A percentile compares a stretch with the other conserved stretches of the same genome.
These are phyloP conservation scores for Microchirus variegatus DNA, from an alignment of 2,797 vertebrate species.

Conservation along the genomic window DNA sequence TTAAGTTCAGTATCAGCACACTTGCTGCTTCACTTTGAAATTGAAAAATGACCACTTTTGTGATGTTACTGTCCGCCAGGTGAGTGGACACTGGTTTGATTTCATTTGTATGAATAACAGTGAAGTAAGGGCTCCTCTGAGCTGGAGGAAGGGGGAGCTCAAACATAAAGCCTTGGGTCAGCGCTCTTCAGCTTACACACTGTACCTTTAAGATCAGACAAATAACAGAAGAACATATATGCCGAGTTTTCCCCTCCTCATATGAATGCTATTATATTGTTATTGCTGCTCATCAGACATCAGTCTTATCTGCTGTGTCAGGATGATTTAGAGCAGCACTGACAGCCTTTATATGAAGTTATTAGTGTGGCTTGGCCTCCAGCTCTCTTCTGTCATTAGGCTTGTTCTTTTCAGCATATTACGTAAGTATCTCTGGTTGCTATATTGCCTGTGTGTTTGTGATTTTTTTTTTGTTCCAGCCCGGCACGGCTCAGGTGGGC, in stretches of 20 bases:
- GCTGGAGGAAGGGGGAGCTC: no score
- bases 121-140: no score
- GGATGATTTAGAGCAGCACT: conserved; percentile 20
- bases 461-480: conserved; percentile 40
- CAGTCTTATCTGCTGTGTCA: not conserved
- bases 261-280: conserved; percentile 7
- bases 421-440: conserved; percentile 69
- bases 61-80: no score
- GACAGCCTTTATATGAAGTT: conserved; percentile 20
- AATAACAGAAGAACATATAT: no score
- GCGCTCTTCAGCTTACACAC: no score
- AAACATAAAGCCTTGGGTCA: no score
- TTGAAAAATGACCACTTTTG: no score
- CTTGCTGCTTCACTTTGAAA: no score
- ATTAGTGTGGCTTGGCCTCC: conserved; percentile 24
- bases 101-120: no score
- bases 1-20: no score
- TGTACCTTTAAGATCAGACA: no score
- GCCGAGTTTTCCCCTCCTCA: not conserved
- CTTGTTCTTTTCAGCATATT: conserved; percentile 55
- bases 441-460: conserved; percentile 59
- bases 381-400: conserved; percentile 44
- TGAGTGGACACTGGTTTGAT: no score
- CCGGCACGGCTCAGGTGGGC: conserved; percentile 33
- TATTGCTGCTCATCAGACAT: conserved; percentile 11